Evolutionary conservation across 2,888 invertebrate species (phyloP), one percentile per base, ranked within the genome.

Genomic region (Epistrophe grossulariae): DNA sequence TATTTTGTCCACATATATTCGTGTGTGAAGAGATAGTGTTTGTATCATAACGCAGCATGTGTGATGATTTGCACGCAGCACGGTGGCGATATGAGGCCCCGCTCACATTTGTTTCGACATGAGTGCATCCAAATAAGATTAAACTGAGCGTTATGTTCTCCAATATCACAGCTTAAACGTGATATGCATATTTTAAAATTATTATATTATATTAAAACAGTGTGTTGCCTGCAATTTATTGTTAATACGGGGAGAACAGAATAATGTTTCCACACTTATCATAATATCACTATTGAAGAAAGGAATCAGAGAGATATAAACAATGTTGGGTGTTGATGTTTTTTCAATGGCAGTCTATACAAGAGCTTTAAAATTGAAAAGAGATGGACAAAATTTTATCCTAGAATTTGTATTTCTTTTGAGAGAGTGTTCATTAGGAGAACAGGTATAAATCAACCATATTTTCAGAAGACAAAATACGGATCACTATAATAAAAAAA

Each of bases 1-100:
- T 87, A 87, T 76, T n/a, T n/a, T 87, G 79, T 79, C 66, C 83
- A 83, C 24, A 24, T 79, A 83, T 79, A 48, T 68, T 79, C 78
- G 59, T 66, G 71, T 66, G 71, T 74, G 64, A 71, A 40, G 74
- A 28, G 55, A 70, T 52, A 83, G 79, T 87, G 83, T 83, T 87
- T 87, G 83, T 43, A 87, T 79, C 87, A 83, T 83, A 87, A 87
- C 87, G 76, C 87, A 87, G 87, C 87, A 79, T 87, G 87, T 83
- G 79, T 76, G 83, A 83, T 83, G 83, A 87, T 87, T 82, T 87
- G 74, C 76, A 79, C 84, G 70, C 88, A 83, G 84, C 80, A 77
- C 84, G 84, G 84, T 79, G 88, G 84, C 88, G 68, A 77, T 88
- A 55, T 70, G 70, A 70, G 19, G 50, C 76, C 35, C 55, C 76